Percentiles rank a stretch among this genome's conserved stretches.
Evolutionary conservation across 2,113 vertebrate species (phyloP).

Genomic region (Cariama cristata): DNA sequence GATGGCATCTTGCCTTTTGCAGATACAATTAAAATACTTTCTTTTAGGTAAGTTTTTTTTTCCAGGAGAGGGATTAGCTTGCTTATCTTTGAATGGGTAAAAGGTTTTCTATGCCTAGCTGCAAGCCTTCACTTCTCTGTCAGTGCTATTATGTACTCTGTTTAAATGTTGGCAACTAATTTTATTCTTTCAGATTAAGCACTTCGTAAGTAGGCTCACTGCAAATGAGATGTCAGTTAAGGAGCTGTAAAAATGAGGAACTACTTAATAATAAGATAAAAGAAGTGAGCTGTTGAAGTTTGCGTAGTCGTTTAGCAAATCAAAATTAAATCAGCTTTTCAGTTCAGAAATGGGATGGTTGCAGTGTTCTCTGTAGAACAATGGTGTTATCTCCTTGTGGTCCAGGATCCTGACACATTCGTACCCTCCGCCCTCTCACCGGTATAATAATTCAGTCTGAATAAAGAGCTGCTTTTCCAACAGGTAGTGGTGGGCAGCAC

Average conservation of each 20-base stretch:
- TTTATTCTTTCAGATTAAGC: constrained; percentile 32
- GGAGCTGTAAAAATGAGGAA: background rate
- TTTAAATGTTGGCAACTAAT: background rate
- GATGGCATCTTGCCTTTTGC: background rate
- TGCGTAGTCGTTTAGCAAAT: background rate
- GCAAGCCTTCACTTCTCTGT: background rate
- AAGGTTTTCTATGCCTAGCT: background rate
- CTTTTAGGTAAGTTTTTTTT: rapidly evolving
- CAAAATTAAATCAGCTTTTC: background rate
- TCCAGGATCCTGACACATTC: background rate
- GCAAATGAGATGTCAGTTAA: constrained; percentile 50
- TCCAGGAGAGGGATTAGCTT: background rate
- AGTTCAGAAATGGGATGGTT: background rate
- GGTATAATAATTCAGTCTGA: background rate
- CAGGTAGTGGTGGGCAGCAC: background rate
- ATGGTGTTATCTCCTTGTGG: background rate
- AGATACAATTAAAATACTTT: background rate
- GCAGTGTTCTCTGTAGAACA: background rate
- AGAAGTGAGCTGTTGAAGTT: background rate
- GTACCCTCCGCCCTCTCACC: background rate
- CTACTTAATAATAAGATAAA: background rate
- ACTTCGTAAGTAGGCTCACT: background rate
- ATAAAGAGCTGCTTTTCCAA: background rate
- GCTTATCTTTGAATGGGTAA: background rate
- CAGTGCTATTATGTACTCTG: background rate